phyloP scores from a whole-genome alignment of 2,888 invertebrate genomes.

The Argyresthia goedartella region DNA sequence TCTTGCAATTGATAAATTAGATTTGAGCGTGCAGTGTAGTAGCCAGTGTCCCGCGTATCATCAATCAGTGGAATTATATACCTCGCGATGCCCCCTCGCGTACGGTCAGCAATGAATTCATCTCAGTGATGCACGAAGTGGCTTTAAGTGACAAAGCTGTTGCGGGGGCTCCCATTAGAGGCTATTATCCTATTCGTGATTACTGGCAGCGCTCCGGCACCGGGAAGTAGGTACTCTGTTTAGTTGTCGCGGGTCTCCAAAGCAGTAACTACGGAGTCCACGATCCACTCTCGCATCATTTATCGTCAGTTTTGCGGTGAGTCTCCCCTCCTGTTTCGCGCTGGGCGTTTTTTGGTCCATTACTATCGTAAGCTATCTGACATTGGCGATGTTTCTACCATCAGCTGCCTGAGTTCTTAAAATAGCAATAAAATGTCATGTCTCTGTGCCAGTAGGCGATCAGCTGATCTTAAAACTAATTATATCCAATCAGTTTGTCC shows the following conservation, averaged over 20 bases:
- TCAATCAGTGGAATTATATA: background rate
- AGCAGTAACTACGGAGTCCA: constrained; percentile 70
- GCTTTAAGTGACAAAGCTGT: constrained; percentile 62
- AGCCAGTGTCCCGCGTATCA: too few species aligned
- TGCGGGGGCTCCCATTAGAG: constrained; percentile 53
- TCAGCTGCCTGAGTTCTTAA: constrained; percentile 65
- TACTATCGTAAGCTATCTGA: constrained; percentile 29
- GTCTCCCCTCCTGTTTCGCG: constrained; percentile 11
- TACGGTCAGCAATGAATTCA: constrained; percentile 44
- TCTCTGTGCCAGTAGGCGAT: constrained; percentile 55
- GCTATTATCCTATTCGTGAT: constrained; percentile 66
- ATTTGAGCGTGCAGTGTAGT: too few species aligned
- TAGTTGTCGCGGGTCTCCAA: constrained; percentile 64
- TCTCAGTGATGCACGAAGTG: constrained; percentile 52
- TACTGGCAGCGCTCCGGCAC: constrained; percentile 24
- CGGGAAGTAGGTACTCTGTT: constrained; percentile 58
- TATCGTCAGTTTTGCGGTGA: constrained; percentile 66
- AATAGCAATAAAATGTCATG: constrained; percentile 66
- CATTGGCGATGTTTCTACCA: constrained; percentile 53
- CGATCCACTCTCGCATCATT: constrained; percentile 63
- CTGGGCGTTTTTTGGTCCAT: too few species aligned
- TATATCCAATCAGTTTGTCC: constrained; percentile 52
- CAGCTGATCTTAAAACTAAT: constrained; percentile 63
- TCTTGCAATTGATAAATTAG: too few species aligned
- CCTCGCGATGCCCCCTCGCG: constrained; percentile 46